These are phyloP conservation scores for Dascillus cervinus DNA, from an alignment of 2,888 invertebrate species.

Conservation along the genomic window DNA sequence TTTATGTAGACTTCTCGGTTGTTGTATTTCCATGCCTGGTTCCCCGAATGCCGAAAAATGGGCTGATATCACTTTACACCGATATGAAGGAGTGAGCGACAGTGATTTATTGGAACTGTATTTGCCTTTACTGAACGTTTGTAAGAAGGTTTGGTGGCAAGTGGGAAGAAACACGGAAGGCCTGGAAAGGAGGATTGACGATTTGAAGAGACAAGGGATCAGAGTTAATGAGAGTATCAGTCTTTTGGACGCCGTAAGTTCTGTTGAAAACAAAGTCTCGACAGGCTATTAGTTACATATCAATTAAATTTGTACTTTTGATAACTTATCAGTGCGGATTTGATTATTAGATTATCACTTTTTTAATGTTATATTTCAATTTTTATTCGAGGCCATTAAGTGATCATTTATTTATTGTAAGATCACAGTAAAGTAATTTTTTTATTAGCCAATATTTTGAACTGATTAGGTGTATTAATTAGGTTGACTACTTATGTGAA, in stretches of 20 bases:
- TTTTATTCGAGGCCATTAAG: too few species aligned
- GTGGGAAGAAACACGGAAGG: conserved; percentile 54
- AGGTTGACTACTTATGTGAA: too few species aligned
- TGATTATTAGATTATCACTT: too few species aligned
- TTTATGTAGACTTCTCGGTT: conserved; percentile 62
- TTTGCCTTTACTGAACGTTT: conserved; percentile 59
- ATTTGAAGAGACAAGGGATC: conserved; percentile 59
- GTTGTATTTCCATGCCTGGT: conserved; percentile 43
- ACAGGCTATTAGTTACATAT: background rate
- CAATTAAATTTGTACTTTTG: too few species aligned
- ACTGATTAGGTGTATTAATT: too few species aligned
- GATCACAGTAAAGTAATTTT: too few species aligned
- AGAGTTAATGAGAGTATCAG: conserved; percentile 53
- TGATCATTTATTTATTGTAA: too few species aligned
- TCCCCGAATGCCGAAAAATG: conserved; percentile 57
- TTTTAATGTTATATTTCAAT: too few species aligned
- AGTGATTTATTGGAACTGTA: conserved; percentile 61
- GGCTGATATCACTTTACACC: conserved; percentile 60
- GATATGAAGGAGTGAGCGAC: conserved; percentile 66
- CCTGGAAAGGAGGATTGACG: conserved; percentile 53
- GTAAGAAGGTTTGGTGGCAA: conserved; percentile 58
- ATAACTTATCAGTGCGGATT: too few species aligned
- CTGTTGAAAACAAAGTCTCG: conserved; percentile 36
- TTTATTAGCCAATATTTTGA: too few species aligned
- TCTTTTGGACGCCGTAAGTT: conserved; percentile 58